phyloP scores from a whole-genome alignment of 2,113 vertebrate genomes.

The Tupaia tana region DNA sequence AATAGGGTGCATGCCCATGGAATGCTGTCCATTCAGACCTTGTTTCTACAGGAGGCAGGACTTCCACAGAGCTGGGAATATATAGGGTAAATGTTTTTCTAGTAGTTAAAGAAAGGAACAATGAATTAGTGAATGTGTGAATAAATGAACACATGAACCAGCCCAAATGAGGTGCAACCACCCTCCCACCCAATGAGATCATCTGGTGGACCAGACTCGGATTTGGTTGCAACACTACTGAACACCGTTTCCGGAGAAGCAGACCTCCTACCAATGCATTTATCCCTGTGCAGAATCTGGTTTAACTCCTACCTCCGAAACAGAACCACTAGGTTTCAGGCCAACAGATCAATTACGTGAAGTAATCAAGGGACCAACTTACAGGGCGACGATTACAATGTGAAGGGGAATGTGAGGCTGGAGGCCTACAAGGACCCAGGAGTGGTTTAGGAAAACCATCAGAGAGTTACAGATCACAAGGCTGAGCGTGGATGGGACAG shows the following conservation, averaged over 20 bases:
- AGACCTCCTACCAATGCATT: neutral
- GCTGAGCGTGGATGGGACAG: neutral
- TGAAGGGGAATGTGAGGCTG: neutral
- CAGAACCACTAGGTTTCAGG: neutral
- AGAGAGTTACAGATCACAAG: neutral
- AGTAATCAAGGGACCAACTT: neutral
- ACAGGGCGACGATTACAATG: neutral
- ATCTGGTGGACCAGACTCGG: neutral
- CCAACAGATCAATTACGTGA: slow-evolving; percentile 14
- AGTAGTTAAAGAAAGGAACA: neutral
- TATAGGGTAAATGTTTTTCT: neutral
- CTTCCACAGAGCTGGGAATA: neutral
- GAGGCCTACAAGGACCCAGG: neutral
- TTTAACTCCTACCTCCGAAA: neutral
- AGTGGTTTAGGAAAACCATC: neutral
- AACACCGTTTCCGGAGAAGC: neutral
- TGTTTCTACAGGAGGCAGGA: neutral
- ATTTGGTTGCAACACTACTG: neutral
- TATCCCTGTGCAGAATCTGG: neutral
- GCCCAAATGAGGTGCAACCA: neutral
- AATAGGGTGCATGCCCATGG: neutral
- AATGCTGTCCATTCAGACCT: neutral
- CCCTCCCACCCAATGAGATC: neutral
- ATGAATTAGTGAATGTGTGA: neutral
- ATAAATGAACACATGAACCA: neutral